These are phyloP conservation scores for Micrastur ruficollis DNA, from an alignment of 2,797 vertebrate species.

Conservation along the genomic window DNA sequence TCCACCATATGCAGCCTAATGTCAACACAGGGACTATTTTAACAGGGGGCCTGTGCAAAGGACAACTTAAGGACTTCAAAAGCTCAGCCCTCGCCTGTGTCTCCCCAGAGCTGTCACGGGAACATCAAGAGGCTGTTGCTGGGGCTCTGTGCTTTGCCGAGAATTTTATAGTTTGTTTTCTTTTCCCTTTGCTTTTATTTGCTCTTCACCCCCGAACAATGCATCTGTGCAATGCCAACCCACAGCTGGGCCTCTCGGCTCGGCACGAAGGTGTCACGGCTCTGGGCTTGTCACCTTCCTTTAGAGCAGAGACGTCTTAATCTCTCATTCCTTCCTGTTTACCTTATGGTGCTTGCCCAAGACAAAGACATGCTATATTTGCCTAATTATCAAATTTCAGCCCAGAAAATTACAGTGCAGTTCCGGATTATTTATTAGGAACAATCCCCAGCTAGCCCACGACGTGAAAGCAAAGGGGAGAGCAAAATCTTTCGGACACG, in stretches of 20 bases:
- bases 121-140: conserved; percentile 61
- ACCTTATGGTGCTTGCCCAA: conserved; percentile 63
- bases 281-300: conserved; percentile 57
- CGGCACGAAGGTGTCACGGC: conserved; percentile 52
- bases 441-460: neutral
- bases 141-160: conserved; percentile 59
- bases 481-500: neutral
- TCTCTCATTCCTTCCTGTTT: conserved; percentile 76
- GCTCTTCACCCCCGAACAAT: conserved; percentile 69
- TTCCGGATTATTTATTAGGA: conserved; percentile 1
- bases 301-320: conserved; percentile 69
- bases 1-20: conserved; percentile 36
- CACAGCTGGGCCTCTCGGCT: conserved; percentile 43
- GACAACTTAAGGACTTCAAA: conserved; percentile 65
- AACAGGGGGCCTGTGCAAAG: conserved; percentile 60
- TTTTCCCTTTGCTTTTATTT: conserved; percentile 76
- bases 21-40: conserved; percentile 56
- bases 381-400: conserved; percentile 75
- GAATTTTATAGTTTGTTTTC: conserved; percentile 77
- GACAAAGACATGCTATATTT: conserved; percentile 71
- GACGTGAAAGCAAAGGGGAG: neutral
- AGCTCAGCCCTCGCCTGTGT: conserved; percentile 13
- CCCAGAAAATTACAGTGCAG: conserved; percentile 24
- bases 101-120: conserved; percentile 63
- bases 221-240: conserved; percentile 43